A percentile compares a stretch with the other conserved stretches of the same genome.
Evolutionary conservation across 2,797 vertebrate species (phyloP).

Genomic region (Halcyon leucocephala): DNA sequence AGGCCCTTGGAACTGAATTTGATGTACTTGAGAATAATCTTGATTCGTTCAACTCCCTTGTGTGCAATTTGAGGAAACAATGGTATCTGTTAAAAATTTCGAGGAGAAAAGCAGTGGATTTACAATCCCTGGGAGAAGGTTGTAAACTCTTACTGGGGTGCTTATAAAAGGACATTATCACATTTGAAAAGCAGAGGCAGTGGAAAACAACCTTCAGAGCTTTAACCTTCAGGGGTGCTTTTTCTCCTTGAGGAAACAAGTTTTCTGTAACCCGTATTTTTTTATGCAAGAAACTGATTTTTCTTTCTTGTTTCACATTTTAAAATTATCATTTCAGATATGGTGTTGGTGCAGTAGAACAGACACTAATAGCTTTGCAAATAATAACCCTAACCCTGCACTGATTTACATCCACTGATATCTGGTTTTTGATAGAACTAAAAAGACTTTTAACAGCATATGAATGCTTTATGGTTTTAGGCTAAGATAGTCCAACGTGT

Average conservation of each 20-base stretch:
- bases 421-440: neutral
- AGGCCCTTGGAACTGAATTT: constrained; percentile 56
- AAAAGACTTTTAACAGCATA: neutral
- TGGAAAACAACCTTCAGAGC: constrained; percentile 45
- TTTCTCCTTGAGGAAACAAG: constrained; percentile 36
- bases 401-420: neutral
- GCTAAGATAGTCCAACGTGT: neutral
- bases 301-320: neutral
- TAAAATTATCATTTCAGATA: neutral
- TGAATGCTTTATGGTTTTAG: neutral
- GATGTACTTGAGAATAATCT: constrained; percentile 62
- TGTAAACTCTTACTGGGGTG: constrained; percentile 61
- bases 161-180: constrained; percentile 54
- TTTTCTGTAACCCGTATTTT: neutral
- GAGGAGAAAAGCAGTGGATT: constrained; percentile 60
- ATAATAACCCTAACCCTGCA: neutral
- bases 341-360: neutral
- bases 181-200: constrained; percentile 23
- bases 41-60: constrained; percentile 30
- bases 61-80: constrained; percentile 65
- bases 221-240: constrained; percentile 27
- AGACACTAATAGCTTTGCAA: neutral
- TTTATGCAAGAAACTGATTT: neutral
- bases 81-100: constrained; percentile 65
- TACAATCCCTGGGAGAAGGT: constrained; percentile 59